Base-by-base conservation (phyloP, 2,888 invertebrate genomes). In the Lysandra coridon region DNA sequence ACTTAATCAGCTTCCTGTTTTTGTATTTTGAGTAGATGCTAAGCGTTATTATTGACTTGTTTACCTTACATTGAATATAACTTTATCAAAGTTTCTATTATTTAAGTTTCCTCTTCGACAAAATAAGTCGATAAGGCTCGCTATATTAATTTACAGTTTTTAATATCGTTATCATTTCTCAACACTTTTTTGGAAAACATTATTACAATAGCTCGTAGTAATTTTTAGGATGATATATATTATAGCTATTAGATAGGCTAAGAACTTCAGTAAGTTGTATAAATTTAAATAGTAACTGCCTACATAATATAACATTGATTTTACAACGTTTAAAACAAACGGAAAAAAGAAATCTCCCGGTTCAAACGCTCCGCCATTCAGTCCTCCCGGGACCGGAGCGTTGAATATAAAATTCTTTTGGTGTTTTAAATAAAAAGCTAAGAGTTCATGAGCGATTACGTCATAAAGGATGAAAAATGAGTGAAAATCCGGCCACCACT, bases 391-490 rank as follows among this genome's bases (percentile, higher is more conserved):
- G 80, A 83, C 87, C 85, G 89, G 89, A 89, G 89, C 86, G 90
- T 88, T 88, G 89, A 89, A 90, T 89, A 89, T 89, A 88, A 90
- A 91, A 91, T 87, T 89, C 88, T 83, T 87, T 85, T 87, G 85
- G 88, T 88, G 90, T 88, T 87, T 86, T 87, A 90, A 92, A 92
- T 90, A 90, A 92, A 91, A 91, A 87, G 89, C 88, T 87, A 87
- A 88, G 88, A 90, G 89, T 91, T 92, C 88, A 89, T 91, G 91
- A 92, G 88, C 92, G 91, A 92, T 92, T 92, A 91, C 88, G 92
- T 91, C 90, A 89, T 89, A 89, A 86, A 88, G 88, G 87, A 86
- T 92, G 92, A 92, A 91, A 91, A 92, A 92, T 92, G 90, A 91
- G 89, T 88, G 86, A 86, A 89, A 90, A 90, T 87, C 88, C 88